phyloP scores from a whole-genome alignment of 2,113 vertebrate genomes.

The Illadopsis cleaveri region DNA sequence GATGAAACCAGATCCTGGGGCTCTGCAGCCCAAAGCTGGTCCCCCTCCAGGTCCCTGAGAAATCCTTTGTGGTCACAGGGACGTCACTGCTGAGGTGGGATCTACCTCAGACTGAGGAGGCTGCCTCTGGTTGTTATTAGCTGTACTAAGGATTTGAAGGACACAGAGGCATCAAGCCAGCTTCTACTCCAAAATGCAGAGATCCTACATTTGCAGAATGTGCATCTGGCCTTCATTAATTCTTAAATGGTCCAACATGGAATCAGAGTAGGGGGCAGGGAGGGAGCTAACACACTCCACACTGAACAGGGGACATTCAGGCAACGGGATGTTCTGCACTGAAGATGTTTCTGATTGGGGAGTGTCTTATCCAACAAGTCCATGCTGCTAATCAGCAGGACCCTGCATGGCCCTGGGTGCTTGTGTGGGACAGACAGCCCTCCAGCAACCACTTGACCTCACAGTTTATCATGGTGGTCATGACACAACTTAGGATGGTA shows the following conservation, averaged over 20 bases:
- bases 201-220: constrained; percentile 41
- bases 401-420: accelerated
- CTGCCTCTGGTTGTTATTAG: constrained; percentile 66
- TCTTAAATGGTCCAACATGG: constrained; percentile 48
- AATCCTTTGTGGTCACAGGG: background rate
- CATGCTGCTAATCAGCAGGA: accelerated
- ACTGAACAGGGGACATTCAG: background rate
- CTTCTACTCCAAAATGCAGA: constrained; percentile 37
- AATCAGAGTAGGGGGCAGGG: background rate
- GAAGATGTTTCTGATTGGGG: background rate
- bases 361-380: background rate
- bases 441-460: background rate
- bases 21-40: background rate
- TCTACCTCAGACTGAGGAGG: constrained; percentile 36
- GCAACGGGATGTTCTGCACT: background rate
- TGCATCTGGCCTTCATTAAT: constrained; percentile 66
- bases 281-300: background rate
- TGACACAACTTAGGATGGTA: background rate
- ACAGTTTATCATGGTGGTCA: background rate
- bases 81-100: constrained; percentile 60
- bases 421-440: background rate
- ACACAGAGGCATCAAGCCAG: constrained; percentile 52
- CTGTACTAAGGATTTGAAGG: constrained; percentile 40
- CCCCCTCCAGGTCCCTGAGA: constrained; percentile 43
- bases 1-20: constrained; percentile 35